Evolutionary conservation across 2,797 vertebrate species (phyloP).

Genomic region (Miichthys miiuy): DNA sequence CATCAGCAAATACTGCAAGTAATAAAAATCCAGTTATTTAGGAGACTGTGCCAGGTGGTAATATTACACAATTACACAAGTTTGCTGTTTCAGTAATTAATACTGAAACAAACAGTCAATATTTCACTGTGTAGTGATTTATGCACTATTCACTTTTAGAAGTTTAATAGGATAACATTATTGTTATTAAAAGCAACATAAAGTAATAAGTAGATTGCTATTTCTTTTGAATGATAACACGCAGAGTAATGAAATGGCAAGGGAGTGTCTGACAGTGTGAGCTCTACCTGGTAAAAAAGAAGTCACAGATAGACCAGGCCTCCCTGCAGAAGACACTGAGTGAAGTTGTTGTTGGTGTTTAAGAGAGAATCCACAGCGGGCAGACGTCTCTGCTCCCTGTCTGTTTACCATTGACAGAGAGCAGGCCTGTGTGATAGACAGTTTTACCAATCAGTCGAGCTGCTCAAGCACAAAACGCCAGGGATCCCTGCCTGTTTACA

Average conservation of each 20-base stretch:
- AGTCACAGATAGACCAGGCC: slow-evolving; percentile 34
- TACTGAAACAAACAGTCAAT: background rate
- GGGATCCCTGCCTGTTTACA: slow-evolving; percentile 75
- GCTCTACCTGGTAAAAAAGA: slow-evolving; percentile 20
- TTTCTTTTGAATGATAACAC: slow-evolving; percentile 5
- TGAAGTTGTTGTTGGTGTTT: slow-evolving; percentile 68
- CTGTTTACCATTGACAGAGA: slow-evolving; percentile 71
- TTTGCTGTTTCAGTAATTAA: slow-evolving; percentile 6
- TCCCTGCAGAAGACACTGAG: slow-evolving; percentile 49
- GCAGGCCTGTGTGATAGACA: slow-evolving; percentile 77
- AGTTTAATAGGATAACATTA: background rate
- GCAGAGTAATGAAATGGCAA: background rate
- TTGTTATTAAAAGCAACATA: background rate
- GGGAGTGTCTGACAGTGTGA: slow-evolving; percentile 28
- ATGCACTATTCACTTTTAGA: background rate
- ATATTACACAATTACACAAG: background rate
- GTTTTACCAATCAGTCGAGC: slow-evolving; percentile 81
- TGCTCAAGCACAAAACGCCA: slow-evolving; percentile 76
- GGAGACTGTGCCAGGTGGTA: slow-evolving; percentile 18
- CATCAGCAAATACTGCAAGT: slow-evolving; percentile 37
- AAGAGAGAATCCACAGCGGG: slow-evolving; percentile 57
- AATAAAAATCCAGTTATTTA: slow-evolving; percentile 21
- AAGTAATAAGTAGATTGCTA: background rate
- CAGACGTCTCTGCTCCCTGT: slow-evolving; percentile 51
- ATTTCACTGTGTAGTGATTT: background rate